Percentiles rank a stretch among this genome's conserved stretches.
Evolutionary conservation across 2,113 vertebrate genomes (phyloP).

Genomic region (Seriola quinqueradiata): DNA sequence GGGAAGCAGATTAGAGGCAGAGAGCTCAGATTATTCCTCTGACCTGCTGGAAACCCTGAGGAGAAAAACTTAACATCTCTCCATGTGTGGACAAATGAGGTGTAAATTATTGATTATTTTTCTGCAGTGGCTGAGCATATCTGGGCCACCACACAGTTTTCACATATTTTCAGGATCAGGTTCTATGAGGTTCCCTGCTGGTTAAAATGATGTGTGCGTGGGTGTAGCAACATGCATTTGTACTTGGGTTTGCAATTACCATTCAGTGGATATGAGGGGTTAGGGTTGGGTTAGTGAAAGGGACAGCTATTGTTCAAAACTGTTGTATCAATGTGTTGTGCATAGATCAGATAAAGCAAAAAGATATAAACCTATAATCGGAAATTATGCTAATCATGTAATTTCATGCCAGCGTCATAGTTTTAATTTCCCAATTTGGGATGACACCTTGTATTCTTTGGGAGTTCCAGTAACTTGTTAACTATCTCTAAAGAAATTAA

Average conservation of each 20-base stretch:
- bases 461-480: too few species aligned
- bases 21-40: constrained; percentile 26
- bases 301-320: too few species aligned
- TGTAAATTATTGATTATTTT: constrained; percentile 62
- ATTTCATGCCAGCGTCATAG: too few species aligned
- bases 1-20: constrained; percentile 28
- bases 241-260: not conserved
- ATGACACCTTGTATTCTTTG: too few species aligned
- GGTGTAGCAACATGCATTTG: not conserved
- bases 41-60: constrained; percentile 26
- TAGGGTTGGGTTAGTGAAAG: too few species aligned
- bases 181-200: constrained; percentile 14
- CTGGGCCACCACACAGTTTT: constrained; percentile 38
- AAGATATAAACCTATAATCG: not conserved
- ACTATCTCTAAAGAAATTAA: too few species aligned
- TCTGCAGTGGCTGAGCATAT: constrained; percentile 37
- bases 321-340: not conserved
- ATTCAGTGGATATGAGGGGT: not conserved
- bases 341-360: not conserved
- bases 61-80: constrained; percentile 26
- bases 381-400: too few species aligned
- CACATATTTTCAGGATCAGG: constrained; percentile 5
- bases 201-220: not conserved
- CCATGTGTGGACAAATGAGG: constrained; percentile 32
- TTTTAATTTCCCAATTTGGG: too few species aligned